Conservation (phyloP, 2,113 vertebrate genomes). For the Catharus minimus region DNA sequence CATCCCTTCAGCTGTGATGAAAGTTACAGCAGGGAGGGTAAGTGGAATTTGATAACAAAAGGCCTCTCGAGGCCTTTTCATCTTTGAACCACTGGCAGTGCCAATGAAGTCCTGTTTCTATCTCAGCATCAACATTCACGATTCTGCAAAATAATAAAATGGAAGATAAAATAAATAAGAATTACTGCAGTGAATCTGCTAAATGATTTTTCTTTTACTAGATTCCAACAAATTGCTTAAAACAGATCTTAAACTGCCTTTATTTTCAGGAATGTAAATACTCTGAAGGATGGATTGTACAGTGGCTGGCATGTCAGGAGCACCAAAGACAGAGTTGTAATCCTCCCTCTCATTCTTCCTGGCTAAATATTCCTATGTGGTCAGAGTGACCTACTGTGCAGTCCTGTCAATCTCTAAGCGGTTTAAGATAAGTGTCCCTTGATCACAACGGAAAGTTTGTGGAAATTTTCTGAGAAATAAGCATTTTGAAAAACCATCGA, state of each 20-base stretch:
- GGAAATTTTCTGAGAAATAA: constrained; percentile 40
- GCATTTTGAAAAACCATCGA: neutral
- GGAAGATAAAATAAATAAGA: constrained; percentile 46
- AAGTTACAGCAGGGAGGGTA: constrained; percentile 38
- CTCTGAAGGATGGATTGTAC: neutral
- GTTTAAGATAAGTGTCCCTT: constrained; percentile 36
- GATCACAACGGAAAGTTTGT: constrained; percentile 32
- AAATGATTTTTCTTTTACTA: constrained; percentile 25
- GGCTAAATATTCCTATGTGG: constrained; percentile 9
- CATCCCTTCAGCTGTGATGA: constrained; percentile 23
- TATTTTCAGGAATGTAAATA: constrained; percentile 54
- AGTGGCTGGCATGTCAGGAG: neutral
- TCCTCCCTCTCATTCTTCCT: neutral
- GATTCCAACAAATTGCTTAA: constrained; percentile 18
- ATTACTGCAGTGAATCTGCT: neutral
- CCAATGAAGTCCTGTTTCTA: constrained; percentile 1
- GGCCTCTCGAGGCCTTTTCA: constrained; percentile 28
- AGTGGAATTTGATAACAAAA: constrained; percentile 67
- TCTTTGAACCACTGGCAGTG: constrained; percentile 45
- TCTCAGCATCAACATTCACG: constrained; percentile 9
- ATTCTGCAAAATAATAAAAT: neutral
- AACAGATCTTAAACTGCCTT: constrained; percentile 1
- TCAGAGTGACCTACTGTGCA: constrained; percentile 25
- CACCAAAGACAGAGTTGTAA: neutral
- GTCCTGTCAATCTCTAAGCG: neutral